Conservation (phyloP, 2,888 invertebrate genomes). For the Ecliptopera silaceata region DNA sequence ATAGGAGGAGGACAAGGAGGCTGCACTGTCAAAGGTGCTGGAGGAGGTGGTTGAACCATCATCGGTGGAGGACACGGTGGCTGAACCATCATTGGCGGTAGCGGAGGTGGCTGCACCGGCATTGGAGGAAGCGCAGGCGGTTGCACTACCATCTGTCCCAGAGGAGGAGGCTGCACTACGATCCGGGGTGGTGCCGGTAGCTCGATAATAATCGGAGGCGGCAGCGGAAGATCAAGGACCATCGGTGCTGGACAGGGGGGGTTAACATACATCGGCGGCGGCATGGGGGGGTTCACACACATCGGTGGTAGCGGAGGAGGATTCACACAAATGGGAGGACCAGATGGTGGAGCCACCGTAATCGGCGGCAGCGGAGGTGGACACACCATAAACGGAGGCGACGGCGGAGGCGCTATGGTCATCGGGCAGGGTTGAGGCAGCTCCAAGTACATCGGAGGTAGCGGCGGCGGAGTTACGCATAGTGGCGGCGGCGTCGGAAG, state of each 20-base stretch:
- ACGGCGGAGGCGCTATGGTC: conserved; percentile 54
- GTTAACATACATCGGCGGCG: conserved; percentile 60
- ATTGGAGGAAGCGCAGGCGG: conserved; percentile 69
- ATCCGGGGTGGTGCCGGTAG: conserved; percentile 68
- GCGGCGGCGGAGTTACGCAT: conserved; percentile 53
- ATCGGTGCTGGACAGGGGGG: conserved; percentile 60
- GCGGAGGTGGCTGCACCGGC: conserved; percentile 66
- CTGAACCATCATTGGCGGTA: conserved; percentile 68
- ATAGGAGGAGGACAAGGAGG: conserved; percentile 66
- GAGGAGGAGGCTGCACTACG: conserved; percentile 66
- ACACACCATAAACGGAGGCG: conserved; percentile 53
- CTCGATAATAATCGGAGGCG: conserved; percentile 65
- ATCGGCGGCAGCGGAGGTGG: conserved; percentile 60
- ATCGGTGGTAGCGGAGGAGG: conserved; percentile 65
- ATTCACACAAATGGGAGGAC: conserved; percentile 61
- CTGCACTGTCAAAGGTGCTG: conserved; percentile 62
- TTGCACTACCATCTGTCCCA: conserved; percentile 65
- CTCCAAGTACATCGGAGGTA: conserved; percentile 57
- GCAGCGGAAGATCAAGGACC: conserved; percentile 55
- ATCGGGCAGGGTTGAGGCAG: conserved; percentile 60
- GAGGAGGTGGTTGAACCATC: conserved; percentile 63
- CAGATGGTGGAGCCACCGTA: conserved; percentile 55
- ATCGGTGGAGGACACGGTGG: conserved; percentile 62
- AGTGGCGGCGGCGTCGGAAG: conserved; percentile 62
- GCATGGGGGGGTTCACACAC: conserved; percentile 58